phyloP scores from a whole-genome alignment of 2,888 invertebrate species.

The Trachelus iudaicus region DNA sequence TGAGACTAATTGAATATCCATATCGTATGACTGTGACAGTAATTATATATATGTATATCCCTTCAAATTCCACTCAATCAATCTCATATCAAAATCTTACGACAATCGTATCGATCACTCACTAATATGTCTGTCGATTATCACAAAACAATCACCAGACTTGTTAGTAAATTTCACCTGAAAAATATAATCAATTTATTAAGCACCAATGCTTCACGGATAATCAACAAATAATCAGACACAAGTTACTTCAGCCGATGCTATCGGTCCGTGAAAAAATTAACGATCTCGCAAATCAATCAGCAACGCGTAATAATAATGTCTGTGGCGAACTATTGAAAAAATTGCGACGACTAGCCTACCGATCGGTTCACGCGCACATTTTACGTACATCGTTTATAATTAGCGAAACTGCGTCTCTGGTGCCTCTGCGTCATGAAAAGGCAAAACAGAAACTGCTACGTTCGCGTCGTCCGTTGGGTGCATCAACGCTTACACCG shows the following conservation, averaged over 20 bases:
- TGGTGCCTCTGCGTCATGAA: not conserved
- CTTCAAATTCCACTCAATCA: not conserved
- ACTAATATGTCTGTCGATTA: not conserved
- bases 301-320: not conserved
- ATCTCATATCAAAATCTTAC: not conserved
- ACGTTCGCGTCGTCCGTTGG: not conserved
- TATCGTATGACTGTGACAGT: not conserved
- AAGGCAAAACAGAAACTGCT: constrained; percentile 2
- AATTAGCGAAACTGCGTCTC: constrained; percentile 14
- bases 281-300: not conserved
- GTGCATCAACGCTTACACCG: not conserved
- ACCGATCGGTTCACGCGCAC: not conserved
- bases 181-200: not conserved
- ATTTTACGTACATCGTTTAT: not conserved
- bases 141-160: not conserved
- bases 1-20: not conserved
- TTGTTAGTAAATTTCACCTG: not conserved
- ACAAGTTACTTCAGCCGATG: not conserved
- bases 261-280: not conserved
- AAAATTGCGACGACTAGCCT: not conserved
- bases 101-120: not conserved
- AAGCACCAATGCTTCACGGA: not conserved
- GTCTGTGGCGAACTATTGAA: not conserved
- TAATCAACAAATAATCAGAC: not conserved
- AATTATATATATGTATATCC: not conserved